Evolutionary conservation across 1,140 invertebrate species (phyloP).

Genomic region (Chrysomallon squamiferum): DNA sequence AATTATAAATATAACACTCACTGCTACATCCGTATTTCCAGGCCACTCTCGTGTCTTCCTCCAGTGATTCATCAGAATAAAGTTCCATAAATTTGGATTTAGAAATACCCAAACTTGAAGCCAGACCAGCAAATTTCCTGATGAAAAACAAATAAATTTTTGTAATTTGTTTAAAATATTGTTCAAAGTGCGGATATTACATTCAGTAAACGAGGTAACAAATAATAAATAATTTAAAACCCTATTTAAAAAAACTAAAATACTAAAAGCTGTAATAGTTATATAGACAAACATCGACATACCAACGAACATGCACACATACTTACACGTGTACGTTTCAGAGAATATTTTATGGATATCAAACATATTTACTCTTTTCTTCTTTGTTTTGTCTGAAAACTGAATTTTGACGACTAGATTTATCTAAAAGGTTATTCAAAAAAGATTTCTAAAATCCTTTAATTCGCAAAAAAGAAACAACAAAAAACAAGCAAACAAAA

Average conservation of each 20-base stretch:
- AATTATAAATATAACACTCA: constrained; percentile 20
- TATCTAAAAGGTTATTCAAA: too few relatives aligned
- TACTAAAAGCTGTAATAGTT: background rate
- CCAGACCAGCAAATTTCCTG: constrained; percentile 23
- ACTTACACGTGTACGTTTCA: background rate
- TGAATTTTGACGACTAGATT: too few relatives aligned
- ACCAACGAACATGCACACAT: background rate
- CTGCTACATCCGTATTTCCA: constrained; percentile 52
- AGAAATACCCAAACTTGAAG: constrained; percentile 12
- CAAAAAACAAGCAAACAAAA: too few relatives aligned
- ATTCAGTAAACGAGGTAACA: background rate
- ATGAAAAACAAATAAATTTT: background rate
- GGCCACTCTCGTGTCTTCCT: constrained; percentile 29
- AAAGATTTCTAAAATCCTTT: too few relatives aligned
- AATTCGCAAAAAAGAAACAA: too few relatives aligned
- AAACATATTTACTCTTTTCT: too few relatives aligned
- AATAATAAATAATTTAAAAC: background rate
- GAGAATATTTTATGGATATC: background rate
- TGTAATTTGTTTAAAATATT: background rate
- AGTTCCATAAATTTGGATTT: constrained; percentile 11
- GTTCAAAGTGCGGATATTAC: background rate
- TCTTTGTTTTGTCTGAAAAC: too few relatives aligned
- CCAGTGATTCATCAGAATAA: constrained; percentile 12
- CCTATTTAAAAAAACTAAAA: background rate
- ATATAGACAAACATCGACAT: background rate